A percentile compares a stretch with the other conserved stretches of the same genome.
These are phyloP conservation scores for Allacma fusca DNA, from an alignment of 2,888 invertebrate species.

Conservation along the genomic window DNA sequence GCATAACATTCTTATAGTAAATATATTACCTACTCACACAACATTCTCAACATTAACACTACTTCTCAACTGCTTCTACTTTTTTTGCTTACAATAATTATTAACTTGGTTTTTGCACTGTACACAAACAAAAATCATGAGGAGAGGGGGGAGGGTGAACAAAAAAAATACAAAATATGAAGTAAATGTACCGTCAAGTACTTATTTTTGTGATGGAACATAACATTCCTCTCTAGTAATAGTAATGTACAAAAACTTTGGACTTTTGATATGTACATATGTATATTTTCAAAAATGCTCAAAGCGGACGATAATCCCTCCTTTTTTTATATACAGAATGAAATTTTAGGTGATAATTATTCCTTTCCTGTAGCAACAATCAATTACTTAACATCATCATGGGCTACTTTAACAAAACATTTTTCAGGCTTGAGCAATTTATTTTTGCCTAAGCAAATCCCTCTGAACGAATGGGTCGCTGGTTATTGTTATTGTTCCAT, in stretches of 20 bases:
- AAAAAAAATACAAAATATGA: no score
- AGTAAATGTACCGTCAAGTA: no score
- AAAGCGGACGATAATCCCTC: neutral
- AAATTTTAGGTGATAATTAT: neutral
- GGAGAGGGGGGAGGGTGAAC: no score
- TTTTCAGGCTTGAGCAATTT: no score
- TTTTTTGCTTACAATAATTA: neutral
- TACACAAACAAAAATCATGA: neutral
- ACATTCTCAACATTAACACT: neutral
- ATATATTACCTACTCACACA: neutral
- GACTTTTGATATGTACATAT: no score
- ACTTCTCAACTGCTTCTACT: neutral
- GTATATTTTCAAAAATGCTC: neutral
- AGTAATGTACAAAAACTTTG: no score
- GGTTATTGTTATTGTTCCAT: slow-evolving; percentile 32
- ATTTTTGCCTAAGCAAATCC: slow-evolving; percentile 47
- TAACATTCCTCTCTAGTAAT: no score
- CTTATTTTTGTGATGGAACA: no score
- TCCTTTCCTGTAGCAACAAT: neutral
- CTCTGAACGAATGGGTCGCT: slow-evolving; percentile 33
- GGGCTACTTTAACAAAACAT: no score
- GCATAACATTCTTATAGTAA: neutral
- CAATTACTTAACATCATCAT: no score
- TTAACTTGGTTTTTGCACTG: neutral
- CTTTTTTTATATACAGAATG: neutral